A percentile compares a stretch with the other conserved stretches of the same genome.
Conservation (phyloP, 1,140 invertebrate species). For the Eufriesea mexicana region DNA sequence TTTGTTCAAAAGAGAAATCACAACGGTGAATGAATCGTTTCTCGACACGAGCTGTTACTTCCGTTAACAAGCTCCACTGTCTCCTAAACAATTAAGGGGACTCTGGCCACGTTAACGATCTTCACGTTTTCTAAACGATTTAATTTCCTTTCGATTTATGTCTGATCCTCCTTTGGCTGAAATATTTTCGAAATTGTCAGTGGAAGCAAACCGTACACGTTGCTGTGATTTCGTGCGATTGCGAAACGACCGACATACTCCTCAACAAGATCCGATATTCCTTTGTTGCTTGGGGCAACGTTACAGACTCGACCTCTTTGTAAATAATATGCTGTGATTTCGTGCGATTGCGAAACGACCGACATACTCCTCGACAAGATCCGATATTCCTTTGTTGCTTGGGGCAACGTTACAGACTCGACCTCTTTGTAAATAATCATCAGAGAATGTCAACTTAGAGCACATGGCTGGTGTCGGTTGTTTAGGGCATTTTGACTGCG, state of each 20-base stretch:
- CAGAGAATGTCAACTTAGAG: constrained; percentile 70
- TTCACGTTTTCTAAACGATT: constrained; percentile 67
- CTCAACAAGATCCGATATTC: neutral
- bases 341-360: neutral
- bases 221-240: neutral
- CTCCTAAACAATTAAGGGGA: constrained; percentile 21
- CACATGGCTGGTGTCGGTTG: constrained; percentile 80
- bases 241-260: neutral
- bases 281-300: constrained; percentile 6
- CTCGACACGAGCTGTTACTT: constrained; percentile 26
- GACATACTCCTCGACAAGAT: neutral
- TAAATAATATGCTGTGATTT: constrained; percentile 53
- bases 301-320: constrained; percentile 35
- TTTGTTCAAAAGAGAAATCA: neutral
- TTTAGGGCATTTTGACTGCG: constrained; percentile 93
- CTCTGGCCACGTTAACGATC: constrained; percentile 37
- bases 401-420: constrained; percentile 11
- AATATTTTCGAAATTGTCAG: too few relatives aligned
- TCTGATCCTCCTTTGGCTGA: neutral
- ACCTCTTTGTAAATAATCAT: constrained; percentile 61
- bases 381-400: too few relatives aligned
- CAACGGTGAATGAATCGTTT: constrained; percentile 13
- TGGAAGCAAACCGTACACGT: too few relatives aligned
- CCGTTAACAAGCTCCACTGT: constrained; percentile 22
- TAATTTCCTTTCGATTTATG: constrained; percentile 37